Evolutionary conservation across 2,888 invertebrate genomes (phyloP).

Genomic region (Pomacea canaliculata): DNA sequence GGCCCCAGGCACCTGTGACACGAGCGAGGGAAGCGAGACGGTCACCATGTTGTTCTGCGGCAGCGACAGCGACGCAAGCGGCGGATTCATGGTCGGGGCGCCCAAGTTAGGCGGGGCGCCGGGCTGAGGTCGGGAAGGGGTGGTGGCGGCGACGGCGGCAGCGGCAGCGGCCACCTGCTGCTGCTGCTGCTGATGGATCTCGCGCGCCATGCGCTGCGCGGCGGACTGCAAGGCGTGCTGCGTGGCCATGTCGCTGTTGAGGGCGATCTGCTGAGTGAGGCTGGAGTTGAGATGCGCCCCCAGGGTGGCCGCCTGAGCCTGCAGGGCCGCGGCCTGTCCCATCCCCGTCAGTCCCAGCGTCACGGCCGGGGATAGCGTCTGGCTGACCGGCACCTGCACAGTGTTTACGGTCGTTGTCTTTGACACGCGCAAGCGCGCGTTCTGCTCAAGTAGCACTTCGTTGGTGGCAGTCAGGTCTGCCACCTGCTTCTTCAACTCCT

Average conservation of each 20-base stretch:
- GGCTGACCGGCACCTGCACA: constrained; percentile 58
- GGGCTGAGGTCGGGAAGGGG: constrained; percentile 9
- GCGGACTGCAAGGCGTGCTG: constrained; percentile 59
- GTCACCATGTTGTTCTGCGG: constrained; percentile 48
- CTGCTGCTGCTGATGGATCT: constrained; percentile 32
- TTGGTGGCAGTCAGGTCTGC: constrained; percentile 82
- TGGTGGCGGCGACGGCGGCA: constrained; percentile 23
- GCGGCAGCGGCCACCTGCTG: constrained; percentile 11
- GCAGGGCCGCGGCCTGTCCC: constrained; percentile 64
- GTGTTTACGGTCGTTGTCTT: constrained; percentile 52
- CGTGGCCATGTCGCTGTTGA: constrained; percentile 62
- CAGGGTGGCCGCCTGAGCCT: constrained; percentile 42
- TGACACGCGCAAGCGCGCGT: constrained; percentile 77
- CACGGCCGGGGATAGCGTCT: constrained; percentile 68
- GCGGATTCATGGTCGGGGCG: constrained; percentile 48
- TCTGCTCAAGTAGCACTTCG: constrained; percentile 83
- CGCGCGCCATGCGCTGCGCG: constrained; percentile 58
- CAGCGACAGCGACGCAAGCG: constrained; percentile 48
- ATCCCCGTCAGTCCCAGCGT: constrained; percentile 63
- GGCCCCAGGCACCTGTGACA: constrained; percentile 43
- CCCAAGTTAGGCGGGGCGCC: constrained; percentile 34
- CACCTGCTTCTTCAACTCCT: constrained; percentile 80
- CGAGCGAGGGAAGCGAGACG: constrained; percentile 41
- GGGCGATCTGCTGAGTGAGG: constrained; percentile 68
- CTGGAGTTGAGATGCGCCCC: constrained; percentile 49